Evolutionary conservation across 2,888 invertebrate genomes (phyloP).

Genomic region (Sycophila texana): DNA sequence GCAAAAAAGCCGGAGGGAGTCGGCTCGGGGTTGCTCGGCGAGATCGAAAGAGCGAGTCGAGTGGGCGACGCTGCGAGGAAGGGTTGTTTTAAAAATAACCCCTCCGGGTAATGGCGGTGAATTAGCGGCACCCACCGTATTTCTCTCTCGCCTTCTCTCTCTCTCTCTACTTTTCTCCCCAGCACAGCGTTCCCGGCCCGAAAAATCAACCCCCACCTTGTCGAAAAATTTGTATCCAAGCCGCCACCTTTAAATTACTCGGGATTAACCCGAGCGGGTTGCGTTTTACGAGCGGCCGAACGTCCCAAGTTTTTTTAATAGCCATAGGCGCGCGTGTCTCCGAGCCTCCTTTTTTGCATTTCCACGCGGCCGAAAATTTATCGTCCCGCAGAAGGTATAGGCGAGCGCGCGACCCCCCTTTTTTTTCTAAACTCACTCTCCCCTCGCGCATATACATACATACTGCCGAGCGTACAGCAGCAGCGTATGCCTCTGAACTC

Average conservation of each 20-base stretch:
- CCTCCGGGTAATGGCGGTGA: slow-evolving; percentile 65
- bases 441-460: background rate
- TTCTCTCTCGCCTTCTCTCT: slow-evolving; percentile 43
- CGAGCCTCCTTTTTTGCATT: slow-evolving; percentile 62
- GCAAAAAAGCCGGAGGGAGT: background rate
- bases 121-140: slow-evolving; percentile 63
- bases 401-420: background rate
- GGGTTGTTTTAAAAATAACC: slow-evolving; percentile 62
- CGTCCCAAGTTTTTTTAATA: slow-evolving; percentile 66
- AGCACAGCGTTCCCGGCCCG: background rate
- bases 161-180: background rate
- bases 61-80: slow-evolving; percentile 37
- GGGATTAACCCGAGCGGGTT: slow-evolving; percentile 63
- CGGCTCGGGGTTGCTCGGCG: background rate
- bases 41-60: slow-evolving; percentile 27
- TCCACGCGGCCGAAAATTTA: slow-evolving; percentile 59
- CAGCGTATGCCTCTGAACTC: background rate
- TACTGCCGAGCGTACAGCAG: background rate
- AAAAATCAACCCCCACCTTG: slow-evolving; percentile 43
- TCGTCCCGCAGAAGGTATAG: slow-evolving; percentile 32
- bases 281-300: slow-evolving; percentile 65
- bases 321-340: slow-evolving; percentile 54
- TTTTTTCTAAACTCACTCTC: background rate
- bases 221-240: slow-evolving; percentile 58
- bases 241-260: slow-evolving; percentile 63